Conservation (phyloP, 2,888 invertebrate genomes). For the Eristalis intricaria region DNA sequence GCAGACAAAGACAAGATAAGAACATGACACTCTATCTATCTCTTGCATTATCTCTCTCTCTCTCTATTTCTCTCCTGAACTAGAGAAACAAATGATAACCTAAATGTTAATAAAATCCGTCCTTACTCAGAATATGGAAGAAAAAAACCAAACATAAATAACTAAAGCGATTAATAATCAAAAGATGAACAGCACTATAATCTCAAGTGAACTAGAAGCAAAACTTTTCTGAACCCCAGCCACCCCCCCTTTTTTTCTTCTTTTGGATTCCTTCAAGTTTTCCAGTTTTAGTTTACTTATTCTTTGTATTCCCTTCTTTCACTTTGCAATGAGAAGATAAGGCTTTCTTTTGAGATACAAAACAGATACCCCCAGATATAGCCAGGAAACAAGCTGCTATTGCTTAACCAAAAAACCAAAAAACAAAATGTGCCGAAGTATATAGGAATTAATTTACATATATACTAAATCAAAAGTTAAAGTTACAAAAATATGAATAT, state of each 20-base stretch:
- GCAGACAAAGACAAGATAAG: background rate
- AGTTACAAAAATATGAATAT: slow-evolving; percentile 32
- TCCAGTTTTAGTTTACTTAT: slow-evolving; percentile 3
- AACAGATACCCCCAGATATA: slow-evolving; percentile 2
- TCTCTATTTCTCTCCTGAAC: slow-evolving; percentile 3
- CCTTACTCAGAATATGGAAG: slow-evolving; percentile 48
- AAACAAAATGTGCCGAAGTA: slow-evolving; percentile 52
- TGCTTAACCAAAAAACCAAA: slow-evolving; percentile 22
- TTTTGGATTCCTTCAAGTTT: background rate
- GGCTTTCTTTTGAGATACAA: slow-evolving; percentile 29
- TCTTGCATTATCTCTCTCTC: background rate
- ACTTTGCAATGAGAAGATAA: slow-evolving; percentile 58
- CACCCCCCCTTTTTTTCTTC: background rate
- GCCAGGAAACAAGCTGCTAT: slow-evolving; percentile 26
- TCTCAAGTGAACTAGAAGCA: background rate
- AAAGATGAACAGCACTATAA: background rate
- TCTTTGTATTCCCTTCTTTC: slow-evolving; percentile 7
- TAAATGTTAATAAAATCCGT: slow-evolving; percentile 69
- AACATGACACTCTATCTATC: background rate
- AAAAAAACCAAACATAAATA: background rate
- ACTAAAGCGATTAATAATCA: background rate
- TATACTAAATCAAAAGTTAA: slow-evolving; percentile 34
- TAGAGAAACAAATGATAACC: slow-evolving; percentile 44
- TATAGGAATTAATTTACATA: slow-evolving; percentile 22
- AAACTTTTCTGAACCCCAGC: slow-evolving; percentile 5